Evolutionary conservation across 2,113 vertebrate species (phyloP).

Genomic region (Chionis minor): DNA sequence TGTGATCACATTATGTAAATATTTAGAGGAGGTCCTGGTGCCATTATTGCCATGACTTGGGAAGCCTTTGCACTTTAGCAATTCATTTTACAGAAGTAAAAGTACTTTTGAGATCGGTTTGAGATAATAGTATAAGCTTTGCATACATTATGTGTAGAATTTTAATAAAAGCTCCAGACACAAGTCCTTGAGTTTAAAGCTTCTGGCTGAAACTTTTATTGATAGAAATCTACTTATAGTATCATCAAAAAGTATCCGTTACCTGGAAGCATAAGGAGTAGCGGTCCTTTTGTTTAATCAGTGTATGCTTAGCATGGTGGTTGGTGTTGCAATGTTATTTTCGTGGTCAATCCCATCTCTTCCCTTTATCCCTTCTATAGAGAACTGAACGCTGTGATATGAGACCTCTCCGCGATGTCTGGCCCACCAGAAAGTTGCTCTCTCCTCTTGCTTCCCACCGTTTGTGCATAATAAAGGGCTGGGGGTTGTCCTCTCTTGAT

Average conservation of each 20-base stretch:
- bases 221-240: neutral
- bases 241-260: neutral
- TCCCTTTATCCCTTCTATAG: neutral
- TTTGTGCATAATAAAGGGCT: neutral
- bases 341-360: neutral
- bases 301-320: no score
- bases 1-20: constrained; percentile 48
- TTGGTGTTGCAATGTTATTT: neutral
- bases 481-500: neutral
- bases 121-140: neutral
- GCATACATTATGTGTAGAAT: neutral
- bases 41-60: constrained; percentile 24
- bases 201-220: neutral
- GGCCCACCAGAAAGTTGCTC: neutral
- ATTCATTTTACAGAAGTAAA: constrained; percentile 36
- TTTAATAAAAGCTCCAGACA: neutral
- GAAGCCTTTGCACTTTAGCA: constrained; percentile 17
- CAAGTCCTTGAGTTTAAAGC: neutral
- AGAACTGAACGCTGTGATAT: neutral
- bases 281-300: neutral
- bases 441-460: neutral
- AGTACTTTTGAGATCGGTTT: constrained; percentile 25
- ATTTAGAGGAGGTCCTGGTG: constrained; percentile 40
- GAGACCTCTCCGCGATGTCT: neutral
- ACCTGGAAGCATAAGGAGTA: no score